Percentiles rank a stretch among this genome's conserved stretches.
phyloP scores from a whole-genome alignment of 1,140 invertebrate genomes.

The Ditylenchus dipsaci region DNA sequence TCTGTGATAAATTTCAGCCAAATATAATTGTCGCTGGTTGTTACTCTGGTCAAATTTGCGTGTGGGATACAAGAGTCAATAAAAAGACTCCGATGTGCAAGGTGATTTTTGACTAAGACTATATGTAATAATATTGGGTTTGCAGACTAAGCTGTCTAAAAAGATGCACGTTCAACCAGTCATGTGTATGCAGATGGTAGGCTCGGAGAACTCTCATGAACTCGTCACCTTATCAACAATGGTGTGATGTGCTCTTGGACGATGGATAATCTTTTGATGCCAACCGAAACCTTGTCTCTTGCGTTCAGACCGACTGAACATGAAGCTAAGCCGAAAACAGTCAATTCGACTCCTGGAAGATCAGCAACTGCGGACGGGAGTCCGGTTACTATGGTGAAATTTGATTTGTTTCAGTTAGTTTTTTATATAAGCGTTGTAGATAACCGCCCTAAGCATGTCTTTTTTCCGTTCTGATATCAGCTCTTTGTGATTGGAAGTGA shows the following conservation, averaged over 20 bases:
- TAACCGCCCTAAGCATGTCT: conserved; percentile 56
- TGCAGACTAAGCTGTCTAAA: conserved; percentile 74
- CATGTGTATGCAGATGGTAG: conserved; percentile 91
- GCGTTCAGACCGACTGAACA: conserved; percentile 18
- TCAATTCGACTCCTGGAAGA: background rate
- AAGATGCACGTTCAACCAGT: conserved; percentile 93
- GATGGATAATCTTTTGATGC: conserved; percentile 92
- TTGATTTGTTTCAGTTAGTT: background rate
- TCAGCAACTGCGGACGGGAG: no score
- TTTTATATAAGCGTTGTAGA: background rate
- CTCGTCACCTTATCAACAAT: conserved; percentile 92
- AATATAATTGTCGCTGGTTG: conserved; percentile 91
- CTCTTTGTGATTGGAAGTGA: conserved; percentile 91
- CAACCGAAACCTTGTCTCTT: conserved; percentile 65
- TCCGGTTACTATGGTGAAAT: background rate
- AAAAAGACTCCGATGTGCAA: conserved; percentile 81
- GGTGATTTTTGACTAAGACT: conserved; percentile 17
- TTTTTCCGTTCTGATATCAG: conserved; percentile 86
- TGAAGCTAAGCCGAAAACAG: conserved; percentile 7
- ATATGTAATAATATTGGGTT: conserved; percentile 5
- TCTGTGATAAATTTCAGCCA: conserved; percentile 93
- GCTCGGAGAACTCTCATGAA: conserved; percentile 97
- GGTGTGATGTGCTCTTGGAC: conserved; percentile 96
- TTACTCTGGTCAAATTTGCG: conserved; percentile 68
- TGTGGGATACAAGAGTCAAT: conserved; percentile 96